Base-by-base conservation (phyloP, 2,888 invertebrate species). In the Patella pellucida region DNA sequence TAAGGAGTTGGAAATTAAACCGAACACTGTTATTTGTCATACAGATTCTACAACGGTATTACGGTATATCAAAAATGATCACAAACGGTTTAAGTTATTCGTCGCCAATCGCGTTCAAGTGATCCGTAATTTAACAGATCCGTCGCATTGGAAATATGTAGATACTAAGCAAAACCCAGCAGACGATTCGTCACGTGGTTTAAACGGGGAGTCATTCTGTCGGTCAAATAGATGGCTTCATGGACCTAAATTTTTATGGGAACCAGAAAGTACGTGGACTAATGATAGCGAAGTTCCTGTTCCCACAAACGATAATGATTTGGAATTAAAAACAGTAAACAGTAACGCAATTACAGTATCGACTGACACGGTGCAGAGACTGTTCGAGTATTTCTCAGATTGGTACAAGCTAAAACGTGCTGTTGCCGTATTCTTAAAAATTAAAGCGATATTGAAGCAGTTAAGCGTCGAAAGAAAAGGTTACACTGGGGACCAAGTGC, bases 31-130 rank as follows among this genome's bases (percentile, higher is more conserved):
- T n/a, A 12, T 62, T 11, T 76, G 62, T 54, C 76, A 76, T 76
- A 78, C 78, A 41, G 76, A 77, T 52, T 77, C 73, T 41, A 79
- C 52, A n/a, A 68, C 71, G 4, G 75, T 77, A 3, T 67, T 79
- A 27, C 23, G 71, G 62, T 77, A 75, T 69, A 79, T 79, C 27
- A 19, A 9, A 11, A 77, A 79, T n/a, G 68, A 23, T 3, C 71
- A 50, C 1, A 27, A 54, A 15, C 41, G 76, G 4, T 78, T 75
- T 68, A 54, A 78, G 9, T 71, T 69, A 14, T 80, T 78, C 73
- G 75, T 80, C 1, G 74, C 72, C 1, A 78, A 79, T 67, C 5
- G 76, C 15, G 19, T 78, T 12, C 56, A 69, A 15, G 31, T 69
- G 16, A 73, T 76, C 16, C 67, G 69, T 51, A 73, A 72, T 19